Percentiles rank a stretch among this genome's conserved stretches.
These are phyloP conservation scores for Fopius arisanus DNA, from an alignment of 1,140 invertebrate species.

Conservation along the genomic window DNA sequence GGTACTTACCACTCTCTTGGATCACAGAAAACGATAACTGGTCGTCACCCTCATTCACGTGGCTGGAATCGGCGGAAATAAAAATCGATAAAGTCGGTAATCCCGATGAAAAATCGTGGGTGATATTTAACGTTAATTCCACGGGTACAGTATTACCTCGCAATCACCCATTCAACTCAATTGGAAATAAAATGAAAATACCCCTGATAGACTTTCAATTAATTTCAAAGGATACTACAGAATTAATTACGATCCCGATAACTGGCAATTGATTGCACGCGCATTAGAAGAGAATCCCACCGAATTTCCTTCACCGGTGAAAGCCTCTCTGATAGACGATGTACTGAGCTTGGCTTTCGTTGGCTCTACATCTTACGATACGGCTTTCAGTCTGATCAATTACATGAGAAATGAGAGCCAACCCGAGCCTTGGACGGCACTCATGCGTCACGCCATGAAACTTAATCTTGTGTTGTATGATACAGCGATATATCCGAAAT, in stretches of 20 bases:
- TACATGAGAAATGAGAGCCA: conserved; percentile 71
- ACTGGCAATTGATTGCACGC: conserved; percentile 68
- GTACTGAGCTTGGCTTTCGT: conserved; percentile 65
- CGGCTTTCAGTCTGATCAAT: conserved; percentile 69
- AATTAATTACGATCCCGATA: conserved; percentile 71
- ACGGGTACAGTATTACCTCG: conserved; percentile 51
- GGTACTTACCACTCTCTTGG: conserved; percentile 69
- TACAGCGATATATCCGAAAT: conserved; percentile 41
- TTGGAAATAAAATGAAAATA: neutral
- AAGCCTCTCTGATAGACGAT: conserved; percentile 71
- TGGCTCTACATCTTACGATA: conserved; percentile 67
- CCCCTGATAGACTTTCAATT: conserved; percentile 20
- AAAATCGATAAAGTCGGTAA: conserved; percentile 38
- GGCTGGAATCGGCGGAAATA: conserved; percentile 48
- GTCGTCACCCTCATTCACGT: conserved; percentile 44
- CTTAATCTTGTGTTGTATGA: conserved; percentile 55
- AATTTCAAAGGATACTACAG: conserved; percentile 67
- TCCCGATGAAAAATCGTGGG: conserved; percentile 56
- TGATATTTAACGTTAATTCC: conserved; percentile 67
- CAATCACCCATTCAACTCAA: neutral
- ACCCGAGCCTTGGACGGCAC: conserved; percentile 69
- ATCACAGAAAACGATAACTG: conserved; percentile 41
- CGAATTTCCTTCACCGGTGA: conserved; percentile 64
- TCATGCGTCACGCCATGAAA: conserved; percentile 64
- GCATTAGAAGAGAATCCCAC: conserved; percentile 59